Evolutionary conservation across 2,113 vertebrate species (phyloP).

Genomic region (Harpagus bidentatus): DNA sequence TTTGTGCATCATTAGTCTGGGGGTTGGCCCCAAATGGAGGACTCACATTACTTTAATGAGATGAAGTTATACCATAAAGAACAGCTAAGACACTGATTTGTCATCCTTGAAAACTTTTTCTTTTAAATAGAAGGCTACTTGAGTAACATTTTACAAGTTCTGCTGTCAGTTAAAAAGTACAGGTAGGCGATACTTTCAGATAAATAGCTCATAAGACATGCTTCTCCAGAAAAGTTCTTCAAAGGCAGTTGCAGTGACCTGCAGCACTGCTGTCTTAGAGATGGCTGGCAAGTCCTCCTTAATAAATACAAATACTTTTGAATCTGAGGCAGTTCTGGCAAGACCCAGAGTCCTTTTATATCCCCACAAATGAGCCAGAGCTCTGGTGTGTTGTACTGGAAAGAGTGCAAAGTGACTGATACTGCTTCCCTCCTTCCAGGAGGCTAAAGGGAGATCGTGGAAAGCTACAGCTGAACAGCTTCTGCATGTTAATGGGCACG

Average conservation of each 20-base stretch:
- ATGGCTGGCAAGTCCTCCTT: not conserved
- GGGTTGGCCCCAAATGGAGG: not conserved
- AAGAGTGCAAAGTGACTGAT: not conserved
- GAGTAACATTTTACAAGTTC: not conserved
- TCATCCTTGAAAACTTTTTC: not conserved
- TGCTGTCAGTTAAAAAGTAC: not conserved
- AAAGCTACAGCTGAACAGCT: constrained; percentile 5
- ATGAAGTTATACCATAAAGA: not conserved
- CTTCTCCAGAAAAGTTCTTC: not conserved
- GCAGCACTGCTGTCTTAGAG: not conserved
- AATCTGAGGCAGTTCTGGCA: constrained; percentile 3
- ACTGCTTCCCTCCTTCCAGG: not conserved
- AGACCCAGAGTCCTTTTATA: not conserved
- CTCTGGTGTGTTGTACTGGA: not conserved
- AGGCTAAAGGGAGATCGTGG: not conserved
- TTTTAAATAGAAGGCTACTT: not conserved
- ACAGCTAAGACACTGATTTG: not conserved
- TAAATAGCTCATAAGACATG: not conserved
- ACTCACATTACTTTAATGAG: not conserved
- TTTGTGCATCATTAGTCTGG: not conserved
- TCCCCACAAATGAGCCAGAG: not conserved
- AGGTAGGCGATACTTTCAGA: not conserved
- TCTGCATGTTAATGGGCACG: constrained; percentile 33
- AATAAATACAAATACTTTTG: not conserved
- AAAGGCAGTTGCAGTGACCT: not conserved